Percentiles rank a stretch among this genome's conserved stretches.
Conservation (phyloP, 2,113 vertebrate species). For the Charadrius vociferus region DNA sequence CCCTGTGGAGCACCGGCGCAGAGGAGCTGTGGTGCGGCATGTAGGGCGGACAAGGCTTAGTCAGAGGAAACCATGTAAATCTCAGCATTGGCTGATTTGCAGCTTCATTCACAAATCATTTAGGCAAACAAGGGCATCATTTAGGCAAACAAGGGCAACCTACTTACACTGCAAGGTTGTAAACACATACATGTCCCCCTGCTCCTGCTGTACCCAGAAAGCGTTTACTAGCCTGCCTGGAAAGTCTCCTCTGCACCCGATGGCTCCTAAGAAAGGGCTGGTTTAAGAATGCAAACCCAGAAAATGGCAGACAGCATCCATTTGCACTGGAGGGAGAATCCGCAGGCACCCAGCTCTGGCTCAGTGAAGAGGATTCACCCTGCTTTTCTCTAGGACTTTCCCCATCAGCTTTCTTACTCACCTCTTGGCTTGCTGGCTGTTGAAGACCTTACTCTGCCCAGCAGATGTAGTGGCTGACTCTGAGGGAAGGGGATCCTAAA, state of each 20-base stretch:
- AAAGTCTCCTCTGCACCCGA: neutral
- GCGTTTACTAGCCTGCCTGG: neutral
- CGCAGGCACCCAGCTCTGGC: neutral
- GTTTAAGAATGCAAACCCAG: neutral
- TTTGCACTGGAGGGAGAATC: neutral
- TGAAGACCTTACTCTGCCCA: neutral
- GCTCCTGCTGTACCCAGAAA: neutral
- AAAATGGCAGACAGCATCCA: neutral
- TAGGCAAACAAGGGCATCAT: neutral
- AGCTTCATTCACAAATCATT: neutral
- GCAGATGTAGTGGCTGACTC: neutral
- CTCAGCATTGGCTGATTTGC: neutral
- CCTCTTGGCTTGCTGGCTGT: fast-evolving
- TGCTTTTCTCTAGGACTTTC: neutral
- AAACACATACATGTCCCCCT: neutral
- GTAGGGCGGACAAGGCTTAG: fast-evolving
- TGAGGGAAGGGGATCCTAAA: neutral
- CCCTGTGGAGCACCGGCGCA: fast-evolving
- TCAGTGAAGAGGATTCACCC: neutral
- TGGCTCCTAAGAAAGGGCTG: neutral
- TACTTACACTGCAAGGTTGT: neutral
- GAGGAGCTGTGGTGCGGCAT: neutral
- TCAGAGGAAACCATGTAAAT: neutral
- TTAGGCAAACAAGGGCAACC: neutral
- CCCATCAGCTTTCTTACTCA: fast-evolving